phyloP scores from a whole-genome alignment of 2,797 vertebrate species.

The Antrozous pallidus region DNA sequence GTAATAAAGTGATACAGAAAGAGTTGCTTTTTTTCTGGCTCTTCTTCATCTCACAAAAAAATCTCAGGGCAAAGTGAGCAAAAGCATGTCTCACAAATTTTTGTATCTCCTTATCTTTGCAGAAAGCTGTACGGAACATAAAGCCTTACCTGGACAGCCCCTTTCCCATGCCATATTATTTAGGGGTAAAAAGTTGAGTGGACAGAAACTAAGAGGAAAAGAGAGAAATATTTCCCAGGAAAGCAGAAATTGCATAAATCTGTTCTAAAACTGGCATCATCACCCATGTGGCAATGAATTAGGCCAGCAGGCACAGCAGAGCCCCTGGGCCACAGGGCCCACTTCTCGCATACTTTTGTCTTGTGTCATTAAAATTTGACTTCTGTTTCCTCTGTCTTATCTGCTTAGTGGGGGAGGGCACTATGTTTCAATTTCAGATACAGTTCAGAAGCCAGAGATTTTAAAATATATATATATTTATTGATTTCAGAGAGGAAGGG shows the following conservation, averaged over 20 bases:
- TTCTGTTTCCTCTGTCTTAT: neutral
- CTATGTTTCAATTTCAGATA: neutral
- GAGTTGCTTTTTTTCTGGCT: neutral
- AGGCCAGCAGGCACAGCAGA: neutral
- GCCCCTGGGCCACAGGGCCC: no score
- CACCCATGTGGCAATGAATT: rapidly evolving
- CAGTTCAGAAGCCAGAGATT: neutral
- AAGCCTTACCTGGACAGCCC: neutral
- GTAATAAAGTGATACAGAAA: neutral
- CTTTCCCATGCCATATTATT: rapidly evolving
- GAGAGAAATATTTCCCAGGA: neutral
- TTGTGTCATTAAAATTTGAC: neutral
- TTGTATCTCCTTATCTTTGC: neutral
- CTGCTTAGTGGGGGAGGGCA: no score
- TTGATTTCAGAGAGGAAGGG: no score
- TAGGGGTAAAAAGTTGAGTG: neutral
- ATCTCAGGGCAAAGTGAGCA: neutral
- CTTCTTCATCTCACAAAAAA: neutral
- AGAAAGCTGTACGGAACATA: neutral
- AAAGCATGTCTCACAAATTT: neutral
- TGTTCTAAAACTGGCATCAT: neutral
- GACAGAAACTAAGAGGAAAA: neutral
- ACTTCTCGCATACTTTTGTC: neutral
- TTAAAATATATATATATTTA: no score
- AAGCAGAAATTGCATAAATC: neutral